Evolutionary conservation across 2,797 vertebrate species (phyloP).

Genomic region (Fistularia commersonii): DNA sequence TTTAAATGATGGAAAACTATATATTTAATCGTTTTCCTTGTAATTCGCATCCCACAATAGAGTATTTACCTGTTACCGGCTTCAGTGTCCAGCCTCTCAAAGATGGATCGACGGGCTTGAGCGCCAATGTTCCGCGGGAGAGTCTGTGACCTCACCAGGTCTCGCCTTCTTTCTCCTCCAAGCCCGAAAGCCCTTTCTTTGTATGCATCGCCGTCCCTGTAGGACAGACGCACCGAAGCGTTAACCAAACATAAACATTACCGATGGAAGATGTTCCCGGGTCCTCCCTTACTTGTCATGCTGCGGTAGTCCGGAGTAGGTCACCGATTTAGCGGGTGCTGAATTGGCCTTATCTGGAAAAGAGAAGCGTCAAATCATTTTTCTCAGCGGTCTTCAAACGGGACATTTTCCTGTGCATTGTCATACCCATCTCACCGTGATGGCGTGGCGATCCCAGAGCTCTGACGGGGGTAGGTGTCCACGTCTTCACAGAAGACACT

Average conservation of each 20-base stretch:
- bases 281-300: constrained; percentile 58
- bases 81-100: constrained; percentile 86
- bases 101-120: constrained; percentile 84
- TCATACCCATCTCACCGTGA: constrained; percentile 63
- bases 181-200: constrained; percentile 43
- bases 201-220: constrained; percentile 50
- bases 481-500: constrained; percentile 69
- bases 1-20: not conserved
- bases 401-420: not conserved
- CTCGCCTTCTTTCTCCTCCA: constrained; percentile 80
- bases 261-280: not conserved
- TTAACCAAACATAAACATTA: constrained; percentile 6
- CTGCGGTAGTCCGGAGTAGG: constrained; percentile 63
- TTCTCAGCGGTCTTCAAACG: not conserved
- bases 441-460: constrained; percentile 66
- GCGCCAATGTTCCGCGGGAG: constrained; percentile 85
- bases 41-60: not conserved
- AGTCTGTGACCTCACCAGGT: constrained; percentile 93
- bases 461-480: constrained; percentile 66
- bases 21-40: not conserved
- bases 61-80: constrained; percentile 75
- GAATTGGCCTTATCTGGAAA: constrained; percentile 73
- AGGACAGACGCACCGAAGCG: not conserved
- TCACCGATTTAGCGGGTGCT: constrained; percentile 67
- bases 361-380: constrained; percentile 10